These are phyloP conservation scores for Drosophila ercepeae DNA, from an alignment of 1,140 invertebrate species.

Conservation along the genomic window DNA sequence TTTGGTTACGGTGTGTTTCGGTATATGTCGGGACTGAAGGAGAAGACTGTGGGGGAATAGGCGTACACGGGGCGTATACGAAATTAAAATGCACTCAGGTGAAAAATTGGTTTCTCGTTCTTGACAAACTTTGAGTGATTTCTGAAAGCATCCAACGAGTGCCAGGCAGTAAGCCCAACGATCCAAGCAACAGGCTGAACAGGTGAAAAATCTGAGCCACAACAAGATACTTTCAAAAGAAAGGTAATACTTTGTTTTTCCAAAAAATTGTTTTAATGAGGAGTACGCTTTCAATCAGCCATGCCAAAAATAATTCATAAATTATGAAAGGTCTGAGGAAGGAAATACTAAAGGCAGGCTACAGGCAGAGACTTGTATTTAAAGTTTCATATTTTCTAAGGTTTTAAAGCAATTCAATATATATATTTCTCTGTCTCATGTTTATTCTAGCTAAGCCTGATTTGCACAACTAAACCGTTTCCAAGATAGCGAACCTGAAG, in stretches of 20 bases:
- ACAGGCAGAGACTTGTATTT: constrained; percentile 34
- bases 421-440: neutral
- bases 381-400: neutral
- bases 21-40: constrained; percentile 23
- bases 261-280: constrained; percentile 58
- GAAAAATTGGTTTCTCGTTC: constrained; percentile 83
- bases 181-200: constrained; percentile 54
- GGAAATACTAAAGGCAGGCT: constrained; percentile 2
- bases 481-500: constrained; percentile 54
- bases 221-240: neutral
- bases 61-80: constrained; percentile 59
- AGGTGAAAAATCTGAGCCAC: neutral
- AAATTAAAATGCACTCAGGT: constrained; percentile 83
- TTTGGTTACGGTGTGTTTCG: constrained; percentile 1
- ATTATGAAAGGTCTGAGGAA: constrained; percentile 29
- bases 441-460: constrained; percentile 13
- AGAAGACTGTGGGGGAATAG: constrained; percentile 35
- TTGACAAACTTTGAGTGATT: constrained; percentile 83
- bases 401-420: neutral
- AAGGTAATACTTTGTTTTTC: constrained; percentile 29
- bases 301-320: constrained; percentile 58
- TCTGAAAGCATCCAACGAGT: constrained; percentile 76
- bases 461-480: neutral
- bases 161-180: constrained; percentile 14
- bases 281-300: constrained; percentile 67